These are phyloP conservation scores for Meandrusa payeni DNA, from an alignment of 2,888 invertebrate genomes.

Conservation along the genomic window DNA sequence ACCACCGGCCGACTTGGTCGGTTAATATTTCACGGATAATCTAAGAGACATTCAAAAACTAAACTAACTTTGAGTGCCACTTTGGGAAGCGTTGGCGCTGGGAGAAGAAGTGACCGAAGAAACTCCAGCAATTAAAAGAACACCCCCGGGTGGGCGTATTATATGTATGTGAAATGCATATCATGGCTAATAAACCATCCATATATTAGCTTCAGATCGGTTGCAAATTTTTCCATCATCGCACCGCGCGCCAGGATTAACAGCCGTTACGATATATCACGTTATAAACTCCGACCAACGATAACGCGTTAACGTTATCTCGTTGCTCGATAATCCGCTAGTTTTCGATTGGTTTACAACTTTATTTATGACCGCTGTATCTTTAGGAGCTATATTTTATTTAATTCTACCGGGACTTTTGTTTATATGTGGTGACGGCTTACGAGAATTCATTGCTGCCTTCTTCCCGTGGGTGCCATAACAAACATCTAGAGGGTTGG, in stretches of 20 bases:
- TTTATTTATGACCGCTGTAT: slow-evolving; percentile 3
- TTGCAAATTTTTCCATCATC: slow-evolving; percentile 39
- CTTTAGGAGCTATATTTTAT: slow-evolving; percentile 2
- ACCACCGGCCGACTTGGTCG: too few relatives aligned
- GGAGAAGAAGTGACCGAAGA: too few relatives aligned
- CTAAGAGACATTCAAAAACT: too few relatives aligned
- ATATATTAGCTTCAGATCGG: slow-evolving; percentile 31
- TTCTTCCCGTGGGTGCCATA: slow-evolving; percentile 1
- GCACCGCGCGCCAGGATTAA: slow-evolving; percentile 32
- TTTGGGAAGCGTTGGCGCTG: too few relatives aligned
- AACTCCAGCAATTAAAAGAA: too few relatives aligned
- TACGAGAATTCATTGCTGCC: slow-evolving; percentile 2
- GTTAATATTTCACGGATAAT: too few relatives aligned
- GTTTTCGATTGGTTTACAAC: slow-evolving; percentile 7
- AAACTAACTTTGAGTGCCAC: too few relatives aligned
- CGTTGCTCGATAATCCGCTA: slow-evolving; percentile 28
- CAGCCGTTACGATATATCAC: slow-evolving; percentile 32
- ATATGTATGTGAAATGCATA: not conserved
- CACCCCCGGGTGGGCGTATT: too few relatives aligned
- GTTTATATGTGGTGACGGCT: slow-evolving; percentile 2
- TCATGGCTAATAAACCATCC: slow-evolving; percentile 9
- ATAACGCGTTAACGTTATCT: slow-evolving; percentile 35
- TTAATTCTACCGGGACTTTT: not conserved
- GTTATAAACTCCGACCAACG: slow-evolving; percentile 28
- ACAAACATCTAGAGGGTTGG: not conserved